Evolutionary conservation across 2,113 vertebrate genomes (phyloP), one percentile per base, ranked within the genome.

Genomic region (Nothoprocta perdicaria): DNA sequence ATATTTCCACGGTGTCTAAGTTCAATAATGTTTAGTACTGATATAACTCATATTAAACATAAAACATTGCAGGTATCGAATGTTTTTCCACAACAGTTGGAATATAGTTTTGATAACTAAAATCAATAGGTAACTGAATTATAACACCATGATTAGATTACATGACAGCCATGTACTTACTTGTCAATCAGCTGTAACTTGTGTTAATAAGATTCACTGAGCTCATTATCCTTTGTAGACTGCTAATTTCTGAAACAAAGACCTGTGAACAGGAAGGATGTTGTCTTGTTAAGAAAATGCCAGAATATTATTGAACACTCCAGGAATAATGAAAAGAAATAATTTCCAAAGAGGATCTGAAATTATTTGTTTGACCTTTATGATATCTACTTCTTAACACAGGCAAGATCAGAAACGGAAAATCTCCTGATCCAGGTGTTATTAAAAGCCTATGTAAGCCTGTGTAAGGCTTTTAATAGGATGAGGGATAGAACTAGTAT

Each of bases 81-180:
- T 69, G 14, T 13, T 88, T 86, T 91, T 38, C 29, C 78, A 29
- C 14, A 88, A 38, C 22, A 66, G 52, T 63, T 83, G 74, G 61
- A 61, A 60, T 74, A 87, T 26, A 52, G 9, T 73, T 86, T 84
- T 58, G 38, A 48, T 92, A 92, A 67, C 40, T 68, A 83, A 92
- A 93, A 92, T 95, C 81, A 87, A 89, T 79, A 88, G 58, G 26
- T 94, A 94, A 95, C 92, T 96, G 86, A 93, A 90, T 94, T 94
- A 89, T 81, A 95, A 84, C 67, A 76, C 68, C 26, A 24, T 68
- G 41, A 87, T 86, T 84, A 86, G 38, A 80, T 83, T 90, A 93
- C 85, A 92, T 83, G 93, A 94, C 86, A 91, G 53, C 50, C 48
- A 27, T 82, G 26, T 83, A 92, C 86, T 92, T 95, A 89, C 52